Conservation (phyloP, 2,797 vertebrate species). For the Scleropages formosus region DNA sequence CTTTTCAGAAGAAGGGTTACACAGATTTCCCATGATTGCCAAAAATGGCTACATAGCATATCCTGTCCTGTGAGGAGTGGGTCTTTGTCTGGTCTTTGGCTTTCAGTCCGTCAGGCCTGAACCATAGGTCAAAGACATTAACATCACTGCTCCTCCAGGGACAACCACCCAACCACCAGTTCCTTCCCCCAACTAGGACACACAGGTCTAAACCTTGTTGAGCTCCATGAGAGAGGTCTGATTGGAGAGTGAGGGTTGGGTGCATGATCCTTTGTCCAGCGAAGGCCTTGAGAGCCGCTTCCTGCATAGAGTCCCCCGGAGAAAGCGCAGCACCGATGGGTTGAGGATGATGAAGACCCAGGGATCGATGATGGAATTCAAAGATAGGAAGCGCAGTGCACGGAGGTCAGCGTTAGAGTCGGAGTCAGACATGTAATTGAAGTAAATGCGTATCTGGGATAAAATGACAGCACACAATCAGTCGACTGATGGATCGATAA, state of each 20-base stretch:
- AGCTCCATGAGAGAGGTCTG: constrained; percentile 6
- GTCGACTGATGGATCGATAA: background rate
- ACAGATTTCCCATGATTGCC: background rate
- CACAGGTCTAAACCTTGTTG: background rate
- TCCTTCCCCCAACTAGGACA: background rate
- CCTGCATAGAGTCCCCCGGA: constrained; percentile 62
- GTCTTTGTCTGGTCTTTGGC: background rate
- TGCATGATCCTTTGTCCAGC: background rate
- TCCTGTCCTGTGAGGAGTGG: background rate
- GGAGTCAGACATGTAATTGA: constrained; percentile 38
- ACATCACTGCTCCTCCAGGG: background rate
- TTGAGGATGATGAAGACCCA: constrained; percentile 81
- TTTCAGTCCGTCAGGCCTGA: background rate
- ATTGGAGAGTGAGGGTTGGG: background rate
- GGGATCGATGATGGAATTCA: constrained; percentile 81
- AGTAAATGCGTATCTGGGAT: constrained; percentile 70
- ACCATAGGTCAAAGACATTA: background rate
- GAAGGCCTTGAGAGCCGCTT: background rate
- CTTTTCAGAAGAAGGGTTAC: background rate
- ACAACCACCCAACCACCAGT: too few species aligned
- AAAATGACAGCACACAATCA: constrained; percentile 6
- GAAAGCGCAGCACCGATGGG: constrained; percentile 66
- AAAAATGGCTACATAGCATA: background rate
- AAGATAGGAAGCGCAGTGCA: constrained; percentile 71
- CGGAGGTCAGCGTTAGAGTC: constrained; percentile 49